Evolutionary conservation across 1,140 invertebrate species (phyloP), one percentile per base, ranked within the genome.

Genomic region (Globodera ellingtonae): DNA sequence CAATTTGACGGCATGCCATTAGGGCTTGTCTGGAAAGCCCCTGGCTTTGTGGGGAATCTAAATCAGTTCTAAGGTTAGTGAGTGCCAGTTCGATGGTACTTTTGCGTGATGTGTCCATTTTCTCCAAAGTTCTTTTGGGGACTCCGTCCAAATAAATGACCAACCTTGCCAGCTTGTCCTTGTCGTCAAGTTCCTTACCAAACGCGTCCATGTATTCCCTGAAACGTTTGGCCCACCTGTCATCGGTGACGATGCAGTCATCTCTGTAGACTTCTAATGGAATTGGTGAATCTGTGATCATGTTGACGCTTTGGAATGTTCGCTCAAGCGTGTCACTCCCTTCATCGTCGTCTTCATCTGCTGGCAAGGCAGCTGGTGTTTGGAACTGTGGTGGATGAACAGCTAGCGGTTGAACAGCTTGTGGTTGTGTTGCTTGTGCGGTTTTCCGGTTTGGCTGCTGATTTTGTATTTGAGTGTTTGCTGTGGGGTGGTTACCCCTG

Each of bases 221-320:
- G 46, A 73, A 72, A 7, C 24, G 47, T 44, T 72, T 72, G 52
- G 47, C 52, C 71, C 46, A 73, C 35, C 21, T 46, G 46, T 73
- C 46, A 2, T 56, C 18, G 6, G 72, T 24, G 6, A 47, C 10
- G n/a, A 73, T 35, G 13, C 59, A 56, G 10, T 73, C 72, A 48
- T 73, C 72, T 9, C n/a, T 56, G 59, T 44, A 73, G 50, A 73
- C 44, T 59, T 73, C 72, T 5, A 73, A 13, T 0, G 72, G 9
- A 0, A 24, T n/a, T 21, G 59, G 50, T 4, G 48, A 9, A 24
- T 47, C 7, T 7, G 48, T 73, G 1, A 73, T 3, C 72, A 48
- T 73, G 59, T 73, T 73, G 0, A 48, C 21, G 24, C 48, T 13
- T 10, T 73, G 72, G 13, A n/a, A n/a, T 8, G 21, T 21, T 13